Evolutionary conservation across 2,888 invertebrate species (phyloP), one percentile per base, ranked within the genome.

Genomic region (Deroplatys truncata): DNA sequence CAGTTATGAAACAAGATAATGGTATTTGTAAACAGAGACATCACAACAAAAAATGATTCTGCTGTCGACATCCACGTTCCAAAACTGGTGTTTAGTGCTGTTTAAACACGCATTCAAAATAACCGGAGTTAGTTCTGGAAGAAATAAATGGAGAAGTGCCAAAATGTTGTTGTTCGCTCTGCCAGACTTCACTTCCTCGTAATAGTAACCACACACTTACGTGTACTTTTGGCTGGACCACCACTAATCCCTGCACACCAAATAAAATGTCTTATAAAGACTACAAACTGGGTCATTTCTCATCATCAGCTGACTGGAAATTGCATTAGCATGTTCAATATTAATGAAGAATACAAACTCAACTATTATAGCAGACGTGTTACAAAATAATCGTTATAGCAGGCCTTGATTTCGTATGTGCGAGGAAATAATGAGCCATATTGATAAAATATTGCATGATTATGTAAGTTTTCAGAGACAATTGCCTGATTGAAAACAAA

Each of bases 141-240:
- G 87, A 20, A 82, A 86, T 87, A 31, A 43, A 83, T 87, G 87
- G 87, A 31, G 35, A 35, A 13, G n/a, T 87, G 87, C 87, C 87
- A 49, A 85, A 31, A 86, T 20, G 56, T 72, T 72, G 56, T 72
- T 72, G 56, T 72, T 72, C 56, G 56, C 25, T 72, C 56, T 72
- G 56, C 56, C 56, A 72, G 25, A 72, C 56, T 72, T 72, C 56
- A 72, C 56, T 72, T 72, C 56, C 56, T 72, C 20, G 20, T 72
- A 72, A 72, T 72, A 72, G 20, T 16, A 25, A 20, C 56, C 56
- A 72, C 56, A 72, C 56, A 72, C 56, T 72, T 72, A 72, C 56
- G 56, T 72, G 25, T 25, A 72, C 56, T 72, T 72, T 72, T 72
- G 25, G 56, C 56, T 72, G 56, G 25, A 72, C 16, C 56, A 72